These are phyloP conservation scores for Acestrorhynchus altus DNA, from an alignment of 2,797 vertebrate genomes.

Conservation along the genomic window DNA sequence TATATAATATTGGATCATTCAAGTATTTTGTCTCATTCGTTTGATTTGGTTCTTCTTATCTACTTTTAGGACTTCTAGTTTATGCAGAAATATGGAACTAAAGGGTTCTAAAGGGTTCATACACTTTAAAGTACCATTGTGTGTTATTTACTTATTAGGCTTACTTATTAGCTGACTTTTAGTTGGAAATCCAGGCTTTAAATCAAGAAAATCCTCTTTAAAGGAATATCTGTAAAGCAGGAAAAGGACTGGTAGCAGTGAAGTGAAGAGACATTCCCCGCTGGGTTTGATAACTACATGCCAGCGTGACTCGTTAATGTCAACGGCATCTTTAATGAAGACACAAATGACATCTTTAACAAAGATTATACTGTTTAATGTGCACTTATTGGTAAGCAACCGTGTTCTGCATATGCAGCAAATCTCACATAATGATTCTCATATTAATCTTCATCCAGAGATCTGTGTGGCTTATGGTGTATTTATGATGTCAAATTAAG, in stretches of 20 bases:
- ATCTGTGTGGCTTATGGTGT: neutral
- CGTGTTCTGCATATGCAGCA: neutral
- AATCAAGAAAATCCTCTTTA: no score
- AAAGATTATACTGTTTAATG: conserved; percentile 24
- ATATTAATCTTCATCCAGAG: neutral
- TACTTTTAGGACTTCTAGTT: no score
- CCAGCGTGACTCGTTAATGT: conserved; percentile 17
- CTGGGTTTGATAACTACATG: neutral
- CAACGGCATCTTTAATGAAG: conserved; percentile 29
- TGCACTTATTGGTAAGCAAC: conserved; percentile 1
- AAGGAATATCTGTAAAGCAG: no score
- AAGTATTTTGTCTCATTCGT: no score
- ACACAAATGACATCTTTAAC: conserved; percentile 22
- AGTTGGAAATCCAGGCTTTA: no score
- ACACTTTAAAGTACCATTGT: no score
- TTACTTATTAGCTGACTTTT: no score
- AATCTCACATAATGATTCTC: neutral
- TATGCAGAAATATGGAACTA: no score
- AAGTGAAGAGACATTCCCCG: neutral
- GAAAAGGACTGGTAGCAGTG: neutral
- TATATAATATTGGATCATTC: no score
- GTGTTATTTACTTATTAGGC: no score
- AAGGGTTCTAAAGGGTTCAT: no score
- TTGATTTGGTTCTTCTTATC: no score
- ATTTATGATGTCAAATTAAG: neutral